Base-by-base conservation (phyloP, 2,888 invertebrate species). In the Subacronicta megacephala region DNA sequence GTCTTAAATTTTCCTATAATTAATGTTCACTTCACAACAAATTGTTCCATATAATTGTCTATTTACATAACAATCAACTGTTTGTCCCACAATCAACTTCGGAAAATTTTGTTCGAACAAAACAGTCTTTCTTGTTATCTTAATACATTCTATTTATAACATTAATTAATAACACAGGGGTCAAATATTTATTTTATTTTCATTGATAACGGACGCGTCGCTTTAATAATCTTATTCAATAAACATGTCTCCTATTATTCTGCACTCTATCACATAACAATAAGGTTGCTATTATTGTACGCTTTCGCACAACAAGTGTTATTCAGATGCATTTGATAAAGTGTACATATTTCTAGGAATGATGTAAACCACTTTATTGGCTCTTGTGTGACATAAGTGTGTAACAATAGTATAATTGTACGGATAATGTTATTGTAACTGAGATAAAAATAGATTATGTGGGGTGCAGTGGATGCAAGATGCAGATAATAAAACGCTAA, bases 141-240 rank as follows among this genome's bases (percentile, higher is more conserved):
- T 38, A 35, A 40, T 53, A 42, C 50, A 45, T 63, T 76, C 74
- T 80, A 80, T 78, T 78, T 75, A 75, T 80, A 80, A 53, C 47
- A 17, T 40, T 42, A 61, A 72, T 51, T 73, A 77, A 71, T 52
- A 71, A 68, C 63, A 55, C 26, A 55, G 53, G 35, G 77, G 77
- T 79, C 75, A 70, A 71, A 77, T 75, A 71, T 74, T 66, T 70
- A 62, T 69, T 60, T 69, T 69, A 55, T 61, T 61, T 70, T 63
- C 52, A 45, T 62, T 55, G 72, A 75, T 74, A 74, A 59, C 55
- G 23, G 10, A 51, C 35, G 46, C 13, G 42, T 23, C 33, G 44
- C 38, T 31, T 51, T 31, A 40, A 53, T 56, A 37, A 55, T 52
- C 46, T 53, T 46, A 49, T 53, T 59, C 37, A 31, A 38, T 35